Evolutionary conservation across 1,140 invertebrate species (phyloP).

Genomic region (Eurosta solidaginis): DNA sequence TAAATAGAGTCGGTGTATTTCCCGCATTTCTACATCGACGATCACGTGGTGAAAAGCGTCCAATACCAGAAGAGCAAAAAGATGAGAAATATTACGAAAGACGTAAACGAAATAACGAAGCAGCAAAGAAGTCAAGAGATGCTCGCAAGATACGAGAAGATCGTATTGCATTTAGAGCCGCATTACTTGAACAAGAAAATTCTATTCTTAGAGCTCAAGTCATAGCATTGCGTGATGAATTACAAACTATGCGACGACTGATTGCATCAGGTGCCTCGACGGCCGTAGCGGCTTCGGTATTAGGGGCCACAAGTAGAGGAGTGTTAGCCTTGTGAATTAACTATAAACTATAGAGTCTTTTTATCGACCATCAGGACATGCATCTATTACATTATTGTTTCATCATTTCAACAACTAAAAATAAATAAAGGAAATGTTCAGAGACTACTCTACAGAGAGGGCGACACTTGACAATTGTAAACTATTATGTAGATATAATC

Average conservation of each 20-base stretch:
- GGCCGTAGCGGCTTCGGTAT: neutral
- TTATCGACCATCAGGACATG: too few species aligned
- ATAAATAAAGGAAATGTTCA: too few species aligned
- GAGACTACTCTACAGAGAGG: too few species aligned
- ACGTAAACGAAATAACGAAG: slow-evolving; percentile 84
- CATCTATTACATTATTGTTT: too few species aligned
- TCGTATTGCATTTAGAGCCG: slow-evolving; percentile 77
- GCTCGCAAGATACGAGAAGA: slow-evolving; percentile 83
- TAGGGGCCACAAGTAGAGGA: neutral
- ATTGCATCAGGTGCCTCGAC: slow-evolving; percentile 48
- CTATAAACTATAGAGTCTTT: too few species aligned
- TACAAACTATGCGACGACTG: slow-evolving; percentile 71
- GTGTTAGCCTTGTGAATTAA: neutral
- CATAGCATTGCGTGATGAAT: slow-evolving; percentile 78
- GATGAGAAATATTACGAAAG: slow-evolving; percentile 89
- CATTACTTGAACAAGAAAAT: slow-evolving; percentile 83
- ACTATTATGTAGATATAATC: too few species aligned
- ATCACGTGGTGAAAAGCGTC: slow-evolving; percentile 81
- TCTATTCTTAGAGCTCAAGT: slow-evolving; percentile 80
- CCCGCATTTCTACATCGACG: slow-evolving; percentile 60
- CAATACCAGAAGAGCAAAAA: slow-evolving; percentile 84
- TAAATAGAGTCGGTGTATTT: slow-evolving; percentile 51
- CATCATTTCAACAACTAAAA: too few species aligned
- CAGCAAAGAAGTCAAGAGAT: slow-evolving; percentile 88
- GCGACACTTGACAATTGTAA: too few species aligned